Percentiles rank a stretch among this genome's conserved stretches.
Conservation (phyloP, 2,797 vertebrate species). For the Acrossocheilus fasciatus region DNA sequence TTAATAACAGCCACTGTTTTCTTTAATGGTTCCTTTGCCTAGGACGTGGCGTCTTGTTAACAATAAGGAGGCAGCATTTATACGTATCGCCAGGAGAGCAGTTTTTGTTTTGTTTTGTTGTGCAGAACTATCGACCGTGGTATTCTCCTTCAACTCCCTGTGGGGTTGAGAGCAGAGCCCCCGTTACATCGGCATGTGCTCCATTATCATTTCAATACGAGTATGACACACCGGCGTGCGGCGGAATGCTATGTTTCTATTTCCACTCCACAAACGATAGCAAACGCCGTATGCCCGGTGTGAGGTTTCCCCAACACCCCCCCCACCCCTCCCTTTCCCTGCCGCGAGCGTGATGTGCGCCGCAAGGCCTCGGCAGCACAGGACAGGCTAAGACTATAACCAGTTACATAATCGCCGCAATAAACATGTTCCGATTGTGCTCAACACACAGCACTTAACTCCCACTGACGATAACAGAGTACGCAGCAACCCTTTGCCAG, state of each 20-base stretch:
- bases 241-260: slow-evolving; percentile 50
- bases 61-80: slow-evolving; percentile 34
- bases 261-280: slow-evolving; percentile 42
- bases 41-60: slow-evolving; percentile 21
- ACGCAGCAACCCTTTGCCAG: slow-evolving; percentile 64
- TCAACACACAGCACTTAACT: slow-evolving; percentile 66
- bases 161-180: slow-evolving; percentile 51
- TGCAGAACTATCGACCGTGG: slow-evolving; percentile 41
- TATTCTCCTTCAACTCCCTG: slow-evolving; percentile 51
- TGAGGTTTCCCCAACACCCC: slow-evolving; percentile 42
- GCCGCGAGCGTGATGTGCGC: slow-evolving; percentile 24
- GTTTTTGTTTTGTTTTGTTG: slow-evolving; percentile 29
- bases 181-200: slow-evolving; percentile 54
- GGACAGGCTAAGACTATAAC: slow-evolving; percentile 51
- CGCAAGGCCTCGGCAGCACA: slow-evolving; percentile 58
- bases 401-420: slow-evolving; percentile 68
- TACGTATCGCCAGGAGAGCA: slow-evolving; percentile 36
- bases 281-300: slow-evolving; percentile 19
- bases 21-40: slow-evolving; percentile 34
- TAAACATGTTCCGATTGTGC: slow-evolving; percentile 60
- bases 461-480: slow-evolving; percentile 70
- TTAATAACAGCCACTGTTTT: slow-evolving; percentile 50
- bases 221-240: slow-evolving; percentile 15
- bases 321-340: background rate
- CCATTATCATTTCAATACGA: slow-evolving; percentile 60